Percentiles rank a stretch among this genome's conserved stretches.
Evolutionary conservation across 2,113 vertebrate genomes (phyloP).

Genomic region (Ornithorhynchus anatinus): DNA sequence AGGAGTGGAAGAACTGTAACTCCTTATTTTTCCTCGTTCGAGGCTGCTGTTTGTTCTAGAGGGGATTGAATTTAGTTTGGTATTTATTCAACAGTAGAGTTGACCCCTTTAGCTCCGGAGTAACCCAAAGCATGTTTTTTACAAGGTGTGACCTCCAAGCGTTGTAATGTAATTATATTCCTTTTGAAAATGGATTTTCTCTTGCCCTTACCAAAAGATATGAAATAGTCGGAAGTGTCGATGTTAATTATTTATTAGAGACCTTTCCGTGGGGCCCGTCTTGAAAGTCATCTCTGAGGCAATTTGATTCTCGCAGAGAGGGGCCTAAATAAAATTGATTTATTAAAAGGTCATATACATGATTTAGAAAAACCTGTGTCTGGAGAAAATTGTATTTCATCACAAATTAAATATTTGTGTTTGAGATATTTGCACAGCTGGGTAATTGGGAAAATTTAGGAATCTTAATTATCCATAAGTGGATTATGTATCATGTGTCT

Average conservation of each 20-base stretch:
- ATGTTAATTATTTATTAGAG: slow-evolving; percentile 60
- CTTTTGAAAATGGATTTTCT: background rate
- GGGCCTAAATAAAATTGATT: slow-evolving; percentile 34
- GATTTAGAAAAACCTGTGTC: background rate
- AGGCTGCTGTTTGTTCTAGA: background rate
- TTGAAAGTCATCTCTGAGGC: slow-evolving; percentile 53
- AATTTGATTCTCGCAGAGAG: slow-evolving; percentile 26
- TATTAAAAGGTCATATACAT: slow-evolving; percentile 51
- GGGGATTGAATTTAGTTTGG: background rate
- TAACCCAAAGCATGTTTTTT: background rate
- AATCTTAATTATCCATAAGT: too few relatives aligned
- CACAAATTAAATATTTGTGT: slow-evolving; percentile 3
- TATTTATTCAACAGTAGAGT: background rate
- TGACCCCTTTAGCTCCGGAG: background rate
- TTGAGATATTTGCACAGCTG: too few relatives aligned
- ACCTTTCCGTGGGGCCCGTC: slow-evolving; percentile 56
- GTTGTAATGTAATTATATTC: background rate
- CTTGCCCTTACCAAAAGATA: slow-evolving; percentile 11
- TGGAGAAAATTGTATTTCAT: slow-evolving; percentile 9
- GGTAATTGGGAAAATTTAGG: too few relatives aligned
- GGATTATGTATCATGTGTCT: too few relatives aligned
- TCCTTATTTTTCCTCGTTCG: background rate
- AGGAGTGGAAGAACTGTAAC: too few relatives aligned
- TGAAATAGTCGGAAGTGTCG: slow-evolving; percentile 21
- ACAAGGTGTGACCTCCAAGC: background rate